Percentiles rank a stretch among this genome's conserved stretches.
These are phyloP conservation scores for Pachyuromys duprasi DNA, from an alignment of 2,797 vertebrate species.

Conservation along the genomic window DNA sequence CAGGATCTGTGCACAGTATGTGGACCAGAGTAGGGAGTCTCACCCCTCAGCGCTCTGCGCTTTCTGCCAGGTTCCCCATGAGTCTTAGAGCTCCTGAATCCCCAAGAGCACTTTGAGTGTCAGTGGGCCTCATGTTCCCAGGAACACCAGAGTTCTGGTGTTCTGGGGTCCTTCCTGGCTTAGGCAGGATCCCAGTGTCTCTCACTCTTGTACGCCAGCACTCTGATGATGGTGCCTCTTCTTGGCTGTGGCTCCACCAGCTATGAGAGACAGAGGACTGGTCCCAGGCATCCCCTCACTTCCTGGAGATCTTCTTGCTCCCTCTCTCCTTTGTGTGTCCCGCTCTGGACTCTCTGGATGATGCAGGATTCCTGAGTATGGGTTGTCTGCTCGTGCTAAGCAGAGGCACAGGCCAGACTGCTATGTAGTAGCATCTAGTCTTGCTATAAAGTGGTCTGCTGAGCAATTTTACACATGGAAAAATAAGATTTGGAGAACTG, in stretches of 20 bases:
- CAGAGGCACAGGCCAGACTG: too few species aligned
- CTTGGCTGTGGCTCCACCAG: not conserved
- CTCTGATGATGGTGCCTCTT: not conserved
- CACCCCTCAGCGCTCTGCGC: not conserved
- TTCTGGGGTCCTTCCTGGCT: not conserved
- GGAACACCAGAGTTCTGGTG: too few species aligned
- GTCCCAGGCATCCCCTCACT: not conserved
- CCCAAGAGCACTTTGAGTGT: too few species aligned
- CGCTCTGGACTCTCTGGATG: not conserved
- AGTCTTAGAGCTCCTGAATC: too few species aligned
- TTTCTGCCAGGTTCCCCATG: not conserved
- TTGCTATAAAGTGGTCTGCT: not conserved
- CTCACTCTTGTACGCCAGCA: fast-evolving
- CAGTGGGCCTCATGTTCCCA: too few species aligned
- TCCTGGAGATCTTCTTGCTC: not conserved
- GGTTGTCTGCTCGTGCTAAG: not conserved
- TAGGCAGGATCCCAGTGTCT: not conserved
- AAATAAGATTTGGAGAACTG: not conserved
- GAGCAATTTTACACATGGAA: not conserved
- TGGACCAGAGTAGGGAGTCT: not conserved
- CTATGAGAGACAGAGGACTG: not conserved
- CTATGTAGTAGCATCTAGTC: not conserved
- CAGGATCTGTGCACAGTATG: not conserved
- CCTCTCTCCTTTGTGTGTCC: not conserved
- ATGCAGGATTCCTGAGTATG: fast-evolving